Conservation (phyloP, 1,140 invertebrate genomes). For the Drosophila watanabei region DNA sequence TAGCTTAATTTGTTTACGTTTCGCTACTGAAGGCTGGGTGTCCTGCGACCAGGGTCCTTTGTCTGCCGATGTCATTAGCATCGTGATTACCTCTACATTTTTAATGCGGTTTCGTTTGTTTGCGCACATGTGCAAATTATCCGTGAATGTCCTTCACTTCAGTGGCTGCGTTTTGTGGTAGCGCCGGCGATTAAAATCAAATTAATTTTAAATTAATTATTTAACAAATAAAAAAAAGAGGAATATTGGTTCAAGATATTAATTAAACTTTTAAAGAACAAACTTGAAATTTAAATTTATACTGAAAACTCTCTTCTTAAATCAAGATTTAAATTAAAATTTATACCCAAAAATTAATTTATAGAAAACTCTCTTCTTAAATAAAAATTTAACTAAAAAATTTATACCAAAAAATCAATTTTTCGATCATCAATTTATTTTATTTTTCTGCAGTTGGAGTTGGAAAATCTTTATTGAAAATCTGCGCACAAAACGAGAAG, state of each 20-base stretch:
- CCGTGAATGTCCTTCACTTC: constrained; percentile 16
- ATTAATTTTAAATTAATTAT: constrained; percentile 75
- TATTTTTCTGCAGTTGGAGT: neutral
- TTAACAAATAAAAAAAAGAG: constrained; percentile 15
- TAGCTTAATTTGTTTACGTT: constrained; percentile 65
- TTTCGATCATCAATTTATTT: neutral
- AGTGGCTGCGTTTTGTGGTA: constrained; percentile 15
- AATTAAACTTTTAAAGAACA: neutral
- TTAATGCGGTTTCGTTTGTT: constrained; percentile 70
- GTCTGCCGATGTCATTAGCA: constrained; percentile 48
- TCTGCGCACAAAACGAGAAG: neutral
- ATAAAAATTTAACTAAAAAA: neutral
- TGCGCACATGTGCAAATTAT: constrained; percentile 60
- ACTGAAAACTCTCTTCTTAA: no score
- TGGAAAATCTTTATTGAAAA: neutral
- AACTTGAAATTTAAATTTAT: neutral
- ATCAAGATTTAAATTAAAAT: neutral
- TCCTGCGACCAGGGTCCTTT: constrained; percentile 7
- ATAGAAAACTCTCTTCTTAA: no score
- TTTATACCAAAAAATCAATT: neutral
- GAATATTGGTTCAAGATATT: neutral
- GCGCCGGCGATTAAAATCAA: constrained; percentile 67
- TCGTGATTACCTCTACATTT: constrained; percentile 65
- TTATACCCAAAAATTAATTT: neutral
- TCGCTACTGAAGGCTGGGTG: constrained; percentile 16